Percentiles rank a stretch among this genome's conserved stretches.
Evolutionary conservation across 2,888 invertebrate genomes (phyloP).

Genomic region (Callyntrura sp.): DNA sequence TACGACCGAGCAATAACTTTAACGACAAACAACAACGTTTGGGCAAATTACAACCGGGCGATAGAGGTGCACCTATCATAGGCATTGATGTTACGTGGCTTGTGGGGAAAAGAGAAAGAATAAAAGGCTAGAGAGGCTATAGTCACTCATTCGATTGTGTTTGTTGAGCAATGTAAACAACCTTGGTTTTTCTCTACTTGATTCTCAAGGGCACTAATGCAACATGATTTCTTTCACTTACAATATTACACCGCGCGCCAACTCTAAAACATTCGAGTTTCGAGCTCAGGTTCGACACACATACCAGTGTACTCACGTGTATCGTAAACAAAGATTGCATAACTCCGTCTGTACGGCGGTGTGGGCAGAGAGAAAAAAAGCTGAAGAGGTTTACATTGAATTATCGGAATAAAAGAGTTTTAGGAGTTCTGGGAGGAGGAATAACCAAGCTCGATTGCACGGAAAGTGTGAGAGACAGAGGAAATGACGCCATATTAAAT

Average conservation of each 20-base stretch:
- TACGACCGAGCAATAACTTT: constrained; percentile 16
- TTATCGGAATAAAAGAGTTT: too few species aligned
- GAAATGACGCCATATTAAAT: too few species aligned
- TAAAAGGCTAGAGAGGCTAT: not conserved
- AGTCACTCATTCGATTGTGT: constrained; percentile 58
- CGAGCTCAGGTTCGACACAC: not conserved
- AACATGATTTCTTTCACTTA: constrained; percentile 58
- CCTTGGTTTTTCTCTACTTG: constrained; percentile 61
- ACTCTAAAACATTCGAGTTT: not conserved
- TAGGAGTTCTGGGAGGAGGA: too few species aligned
- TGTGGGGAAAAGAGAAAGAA: not conserved
- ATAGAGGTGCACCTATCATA: constrained; percentile 9
- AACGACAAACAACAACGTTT: constrained; percentile 39
- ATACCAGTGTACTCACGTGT: too few species aligned
- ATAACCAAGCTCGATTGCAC: not conserved
- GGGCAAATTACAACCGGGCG: constrained; percentile 36
- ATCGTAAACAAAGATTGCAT: not conserved
- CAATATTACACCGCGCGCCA: constrained; percentile 3
- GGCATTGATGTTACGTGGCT: not conserved
- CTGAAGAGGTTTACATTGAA: too few species aligned
- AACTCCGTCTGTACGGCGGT: not conserved
- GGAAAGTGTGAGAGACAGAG: too few species aligned
- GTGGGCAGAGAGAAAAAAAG: not conserved
- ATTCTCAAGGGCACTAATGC: constrained; percentile 63
- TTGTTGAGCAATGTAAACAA: constrained; percentile 60